These are phyloP conservation scores for Sciurus carolinensis DNA, from an alignment of 2,797 vertebrate genomes.

Conservation along the genomic window DNA sequence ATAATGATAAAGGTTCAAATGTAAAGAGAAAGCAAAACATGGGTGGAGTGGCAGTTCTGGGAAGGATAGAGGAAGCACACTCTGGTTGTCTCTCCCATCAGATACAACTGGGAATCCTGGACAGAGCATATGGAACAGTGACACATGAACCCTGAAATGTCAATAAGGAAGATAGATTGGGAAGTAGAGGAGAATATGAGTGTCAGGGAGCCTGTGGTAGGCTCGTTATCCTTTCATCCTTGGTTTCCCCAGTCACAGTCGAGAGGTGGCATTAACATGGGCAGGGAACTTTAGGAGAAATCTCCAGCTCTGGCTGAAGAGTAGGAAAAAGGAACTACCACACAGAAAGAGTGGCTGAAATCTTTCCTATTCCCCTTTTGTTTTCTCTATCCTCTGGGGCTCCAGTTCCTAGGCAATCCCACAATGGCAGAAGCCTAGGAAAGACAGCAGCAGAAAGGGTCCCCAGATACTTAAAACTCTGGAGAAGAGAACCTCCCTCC, in stretches of 20 bases:
- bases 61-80: too few species aligned
- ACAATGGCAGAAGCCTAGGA: not conserved
- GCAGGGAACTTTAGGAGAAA: not conserved
- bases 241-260: not conserved
- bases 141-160: not conserved
- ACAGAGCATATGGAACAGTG: not conserved
- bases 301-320: not conserved
- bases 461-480: not conserved
- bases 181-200: not conserved
- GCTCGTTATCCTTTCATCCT: not conserved
- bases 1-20: not conserved
- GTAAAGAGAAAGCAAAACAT: not conserved
- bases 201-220: too few species aligned
- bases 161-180: not conserved
- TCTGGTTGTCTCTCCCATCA: not conserved
- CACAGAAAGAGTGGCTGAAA: not conserved
- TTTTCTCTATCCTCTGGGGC: not conserved
- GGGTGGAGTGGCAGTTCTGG: not conserved
- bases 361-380: not conserved
- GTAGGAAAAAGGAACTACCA: not conserved
- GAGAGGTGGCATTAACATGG: not conserved
- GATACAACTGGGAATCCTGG: not conserved
- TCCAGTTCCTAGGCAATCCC: not conserved
- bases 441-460: not conserved
- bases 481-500: not conserved